These are phyloP conservation scores for Heliothis virescens DNA, from an alignment of 1,140 invertebrate genomes.

Conservation along the genomic window DNA sequence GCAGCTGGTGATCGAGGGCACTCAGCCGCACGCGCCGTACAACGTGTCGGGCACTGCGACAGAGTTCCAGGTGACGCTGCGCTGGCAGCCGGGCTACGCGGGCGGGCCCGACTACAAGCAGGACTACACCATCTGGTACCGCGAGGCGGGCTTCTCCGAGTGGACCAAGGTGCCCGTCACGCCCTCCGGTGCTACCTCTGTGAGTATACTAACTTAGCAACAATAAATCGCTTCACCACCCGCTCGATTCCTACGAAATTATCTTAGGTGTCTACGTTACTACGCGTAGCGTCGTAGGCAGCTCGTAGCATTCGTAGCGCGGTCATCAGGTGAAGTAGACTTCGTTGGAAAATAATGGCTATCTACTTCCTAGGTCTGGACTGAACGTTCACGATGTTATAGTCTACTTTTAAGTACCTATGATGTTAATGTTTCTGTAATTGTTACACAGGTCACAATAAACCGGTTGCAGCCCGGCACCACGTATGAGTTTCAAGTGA, in stretches of 20 bases:
- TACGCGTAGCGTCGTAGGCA: too few relatives aligned
- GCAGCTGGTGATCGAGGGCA: slow-evolving; percentile 97
- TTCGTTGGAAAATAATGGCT: too few relatives aligned
- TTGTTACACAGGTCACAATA: slow-evolving; percentile 91
- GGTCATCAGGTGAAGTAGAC: too few relatives aligned
- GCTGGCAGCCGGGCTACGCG: slow-evolving; percentile 97
- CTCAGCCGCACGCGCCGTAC: slow-evolving; percentile 98
- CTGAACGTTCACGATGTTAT: not conserved
- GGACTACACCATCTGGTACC: slow-evolving; percentile 97
- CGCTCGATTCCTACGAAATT: too few relatives aligned
- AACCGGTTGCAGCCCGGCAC: slow-evolving; percentile 96
- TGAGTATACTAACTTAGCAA: slow-evolving; percentile 58
- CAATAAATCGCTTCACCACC: too few relatives aligned
- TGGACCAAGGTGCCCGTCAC: slow-evolving; percentile 98
- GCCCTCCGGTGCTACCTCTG: slow-evolving; percentile 93
- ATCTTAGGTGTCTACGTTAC: not conserved
- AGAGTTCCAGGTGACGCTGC: slow-evolving; percentile 95
- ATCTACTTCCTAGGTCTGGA: too few relatives aligned
- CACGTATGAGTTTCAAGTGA: slow-evolving; percentile 98
- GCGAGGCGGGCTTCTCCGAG: slow-evolving; percentile 92
- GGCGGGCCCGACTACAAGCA: slow-evolving; percentile 97
- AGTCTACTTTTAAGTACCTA: not conserved
- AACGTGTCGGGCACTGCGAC: slow-evolving; percentile 95
- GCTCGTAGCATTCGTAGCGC: too few relatives aligned
- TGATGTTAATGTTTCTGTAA: not conserved